phyloP scores from a whole-genome alignment of 1,140 invertebrate species.

The Drosophila mayri region DNA sequence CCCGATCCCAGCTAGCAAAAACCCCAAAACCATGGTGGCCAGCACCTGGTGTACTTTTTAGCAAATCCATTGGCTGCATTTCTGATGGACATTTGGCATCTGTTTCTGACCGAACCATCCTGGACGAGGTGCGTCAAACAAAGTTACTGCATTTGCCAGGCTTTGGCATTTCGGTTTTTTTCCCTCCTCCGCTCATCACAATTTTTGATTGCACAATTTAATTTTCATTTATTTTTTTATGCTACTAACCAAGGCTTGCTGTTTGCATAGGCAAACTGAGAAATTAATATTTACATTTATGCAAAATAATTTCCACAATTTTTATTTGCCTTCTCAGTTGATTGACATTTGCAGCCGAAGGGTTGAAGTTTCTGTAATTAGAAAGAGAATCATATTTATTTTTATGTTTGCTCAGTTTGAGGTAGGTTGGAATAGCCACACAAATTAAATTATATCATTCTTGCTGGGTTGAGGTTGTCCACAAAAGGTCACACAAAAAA shows the following conservation, averaged over 20 bases:
- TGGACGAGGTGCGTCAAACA: conserved; percentile 21
- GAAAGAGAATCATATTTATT: conserved; percentile 13
- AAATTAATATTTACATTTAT: conserved; percentile 57
- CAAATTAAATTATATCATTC: conserved; percentile 17
- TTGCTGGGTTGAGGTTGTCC: not conserved
- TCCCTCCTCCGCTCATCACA: conserved; percentile 22
- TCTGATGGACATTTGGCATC: conserved; percentile 73
- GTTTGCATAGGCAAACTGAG: conserved; percentile 41
- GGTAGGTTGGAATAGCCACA: conserved; percentile 19
- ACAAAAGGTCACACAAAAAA: not conserved
- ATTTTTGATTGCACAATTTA: conserved; percentile 72
- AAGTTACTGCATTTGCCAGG: conserved; percentile 54
- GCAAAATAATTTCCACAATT: conserved; percentile 49
- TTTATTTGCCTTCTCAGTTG: conserved; percentile 43
- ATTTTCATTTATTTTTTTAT: conserved; percentile 47
- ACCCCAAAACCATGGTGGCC: conserved; percentile 17
- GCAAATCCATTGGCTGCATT: conserved; percentile 71
- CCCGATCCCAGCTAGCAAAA: not conserved
- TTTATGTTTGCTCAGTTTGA: conserved; percentile 30
- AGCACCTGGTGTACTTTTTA: conserved; percentile 49
- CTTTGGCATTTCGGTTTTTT: conserved; percentile 55
- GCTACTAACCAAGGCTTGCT: not conserved
- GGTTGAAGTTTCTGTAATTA: conserved; percentile 58
- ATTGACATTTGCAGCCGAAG: conserved; percentile 67
- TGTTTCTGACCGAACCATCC: conserved; percentile 63